Base-by-base conservation (phyloP, 2,888 invertebrate species). In the Heliothis peltigera region DNA sequence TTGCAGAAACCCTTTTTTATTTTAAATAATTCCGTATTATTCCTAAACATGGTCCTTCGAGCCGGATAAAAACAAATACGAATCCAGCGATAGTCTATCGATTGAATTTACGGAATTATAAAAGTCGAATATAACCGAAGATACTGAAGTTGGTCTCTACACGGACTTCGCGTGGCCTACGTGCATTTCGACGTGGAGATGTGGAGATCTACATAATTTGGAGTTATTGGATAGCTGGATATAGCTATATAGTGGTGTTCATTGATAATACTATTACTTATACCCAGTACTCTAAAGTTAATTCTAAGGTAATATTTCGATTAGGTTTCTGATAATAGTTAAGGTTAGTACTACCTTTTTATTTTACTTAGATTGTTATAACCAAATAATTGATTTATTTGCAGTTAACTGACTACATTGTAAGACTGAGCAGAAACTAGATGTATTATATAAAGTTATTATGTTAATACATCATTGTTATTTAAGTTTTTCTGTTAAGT, bases 41-140 rank as follows among this genome's bases (percentile, higher is more conserved):
- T n/a, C n/a, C n/a, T n/a, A n/a, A 32, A 49, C 49, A 49, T 49
- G 32, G 32, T 49, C 49, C 49, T 18, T 18, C 49, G 28, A 49
- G 18, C 49, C 39, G 18, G 32, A 49, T 49, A 19, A 12, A 5
- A 47, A 25, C 32, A 12, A 49, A 32, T n/a, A n/a, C n/a, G n/a
- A 32, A 49, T 32, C 32, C 4, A 32, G 17, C 32, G 32, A 12
- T 18, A 49, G 28, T 49, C 49, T 32, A 32, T 18, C 28, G 18
- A 28, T 28, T 17, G 32, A 12, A 18, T 28, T 49, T 49, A 49
- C 12, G 49, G 18, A 18, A 49, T 49, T 12, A 2, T 12, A 17
- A 15, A 18, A 12, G n/a, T n/a, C n/a, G n/a, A n/a, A n/a, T n/a
- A n/a, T n/a, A n/a, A n/a, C n/a, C n/a, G n/a, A n/a, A 12, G n/a